Evolutionary conservation across 2,888 invertebrate species (phyloP).

Genomic region (Cyrtodaria siliqua): DNA sequence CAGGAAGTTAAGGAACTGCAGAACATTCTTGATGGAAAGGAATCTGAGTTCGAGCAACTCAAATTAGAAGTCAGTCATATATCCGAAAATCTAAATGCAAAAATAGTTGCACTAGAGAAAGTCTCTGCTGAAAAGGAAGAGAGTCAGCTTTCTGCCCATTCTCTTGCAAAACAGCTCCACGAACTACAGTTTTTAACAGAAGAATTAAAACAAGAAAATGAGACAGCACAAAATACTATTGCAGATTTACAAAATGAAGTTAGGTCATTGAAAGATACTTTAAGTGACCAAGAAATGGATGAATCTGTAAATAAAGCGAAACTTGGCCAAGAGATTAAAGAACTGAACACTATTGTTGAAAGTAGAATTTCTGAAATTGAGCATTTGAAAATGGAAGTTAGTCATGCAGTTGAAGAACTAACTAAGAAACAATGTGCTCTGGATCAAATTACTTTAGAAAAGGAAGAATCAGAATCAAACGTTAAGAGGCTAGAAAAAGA

Average conservation of each 20-base stretch:
- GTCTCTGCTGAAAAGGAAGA: conserved; percentile 16
- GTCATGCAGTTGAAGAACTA: conserved; percentile 20
- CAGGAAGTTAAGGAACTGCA: conserved; percentile 7
- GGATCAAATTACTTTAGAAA: not conserved
- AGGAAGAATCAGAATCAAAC: conserved; percentile 18
- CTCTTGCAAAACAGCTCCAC: conserved; percentile 27
- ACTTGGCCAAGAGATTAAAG: conserved; percentile 48
- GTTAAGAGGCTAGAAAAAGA: conserved; percentile 17
- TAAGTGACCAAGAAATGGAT: conserved; percentile 42
- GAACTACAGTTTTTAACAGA: conserved; percentile 20
- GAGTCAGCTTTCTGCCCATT: conserved; percentile 12
- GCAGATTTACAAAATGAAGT: conserved; percentile 36
- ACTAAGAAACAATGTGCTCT: not conserved
- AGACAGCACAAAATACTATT: conserved; percentile 15
- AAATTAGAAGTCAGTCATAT: not conserved
- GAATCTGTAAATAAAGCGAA: conserved; percentile 48
- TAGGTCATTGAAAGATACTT: conserved; percentile 49
- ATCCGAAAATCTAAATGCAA: conserved; percentile 9
- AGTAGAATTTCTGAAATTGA: conserved; percentile 6
- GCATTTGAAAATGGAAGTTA: conserved; percentile 15
- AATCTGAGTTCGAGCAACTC: not conserved
- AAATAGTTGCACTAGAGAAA: conserved; percentile 15
- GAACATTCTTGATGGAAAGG: conserved; percentile 3
- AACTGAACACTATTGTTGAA: conserved; percentile 32
- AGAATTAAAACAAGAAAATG: conserved; percentile 15